phyloP scores from a whole-genome alignment of 2,888 invertebrate genomes.

The Diarsia rubi region DNA sequence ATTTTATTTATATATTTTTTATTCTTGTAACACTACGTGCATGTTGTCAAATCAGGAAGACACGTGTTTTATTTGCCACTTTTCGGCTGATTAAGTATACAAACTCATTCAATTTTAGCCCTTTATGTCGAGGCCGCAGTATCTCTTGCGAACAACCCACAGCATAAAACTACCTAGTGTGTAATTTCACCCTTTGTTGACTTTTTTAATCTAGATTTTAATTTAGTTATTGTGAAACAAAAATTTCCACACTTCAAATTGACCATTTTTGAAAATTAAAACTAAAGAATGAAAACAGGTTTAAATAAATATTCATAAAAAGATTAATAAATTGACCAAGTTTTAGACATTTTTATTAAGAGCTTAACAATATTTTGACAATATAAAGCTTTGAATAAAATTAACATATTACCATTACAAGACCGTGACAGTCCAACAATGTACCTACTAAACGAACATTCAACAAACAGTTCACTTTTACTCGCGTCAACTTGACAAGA shows the following conservation, averaged over 20 bases:
- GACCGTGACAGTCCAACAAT: slow-evolving; percentile 48
- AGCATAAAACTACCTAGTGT: too few species aligned
- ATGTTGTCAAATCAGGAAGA: too few species aligned
- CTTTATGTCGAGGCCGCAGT: too few species aligned
- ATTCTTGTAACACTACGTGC: too few species aligned
- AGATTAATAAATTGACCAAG: neutral
- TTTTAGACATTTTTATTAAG: neutral
- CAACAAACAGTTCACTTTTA: slow-evolving; percentile 68
- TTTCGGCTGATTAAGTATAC: too few species aligned
- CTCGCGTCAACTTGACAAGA: slow-evolving; percentile 74
- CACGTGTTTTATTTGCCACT: too few species aligned
- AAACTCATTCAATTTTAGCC: too few species aligned
- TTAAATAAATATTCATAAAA: neutral
- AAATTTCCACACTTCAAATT: too few species aligned
- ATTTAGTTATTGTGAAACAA: neutral
- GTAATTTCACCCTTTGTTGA: neutral
- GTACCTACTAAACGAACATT: slow-evolving; percentile 43
- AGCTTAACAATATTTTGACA: slow-evolving; percentile 44
- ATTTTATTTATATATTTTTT: too few species aligned
- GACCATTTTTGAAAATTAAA: neutral
- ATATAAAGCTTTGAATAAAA: slow-evolving; percentile 36
- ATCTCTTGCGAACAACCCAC: too few species aligned
- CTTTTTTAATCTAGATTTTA: too few species aligned
- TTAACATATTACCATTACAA: slow-evolving; percentile 40
- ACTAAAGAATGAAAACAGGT: neutral